A percentile compares a stretch with the other conserved stretches of the same genome.
These are phyloP conservation scores for Bos indicus DNA, from an alignment of 2,113 vertebrate genomes.

Conservation along the genomic window DNA sequence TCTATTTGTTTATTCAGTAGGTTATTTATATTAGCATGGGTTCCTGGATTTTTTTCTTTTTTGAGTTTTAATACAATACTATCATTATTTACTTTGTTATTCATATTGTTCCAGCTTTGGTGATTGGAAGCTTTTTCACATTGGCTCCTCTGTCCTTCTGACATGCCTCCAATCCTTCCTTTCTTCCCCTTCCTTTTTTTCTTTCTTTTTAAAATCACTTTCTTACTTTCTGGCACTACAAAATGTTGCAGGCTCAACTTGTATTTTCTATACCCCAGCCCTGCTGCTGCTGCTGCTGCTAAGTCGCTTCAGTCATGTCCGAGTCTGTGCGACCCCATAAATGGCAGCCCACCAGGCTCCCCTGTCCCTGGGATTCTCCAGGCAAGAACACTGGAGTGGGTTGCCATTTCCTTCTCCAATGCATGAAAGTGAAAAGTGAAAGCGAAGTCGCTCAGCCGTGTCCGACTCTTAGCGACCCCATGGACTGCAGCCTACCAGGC, in stretches of 20 bases:
- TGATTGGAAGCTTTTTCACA: not conserved
- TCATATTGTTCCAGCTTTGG: not conserved
- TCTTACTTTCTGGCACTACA: not conserved
- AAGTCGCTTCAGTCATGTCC: no score
- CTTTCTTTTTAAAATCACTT: not conserved
- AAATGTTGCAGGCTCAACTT: not conserved
- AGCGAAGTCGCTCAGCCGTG: no score
- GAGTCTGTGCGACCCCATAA: no score
- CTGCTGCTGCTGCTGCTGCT: not conserved
- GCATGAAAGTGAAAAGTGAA: no score
- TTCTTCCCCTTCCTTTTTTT: not conserved
- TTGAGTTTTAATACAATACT: not conserved
- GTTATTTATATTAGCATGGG: not conserved
- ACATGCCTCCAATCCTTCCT: not conserved
- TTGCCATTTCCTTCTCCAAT: no score
- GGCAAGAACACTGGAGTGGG: no score
- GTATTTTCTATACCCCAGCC: not conserved
- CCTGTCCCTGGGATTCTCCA: no score
- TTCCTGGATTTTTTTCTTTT: not conserved
- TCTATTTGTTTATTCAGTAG: not conserved
- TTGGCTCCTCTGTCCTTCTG: not conserved
- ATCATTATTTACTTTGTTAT: not conserved
- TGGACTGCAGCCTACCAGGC: no score
- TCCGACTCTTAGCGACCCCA: no score
- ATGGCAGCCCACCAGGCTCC: no score